These are phyloP conservation scores for Bimastos eiseni DNA, from an alignment of 2,888 invertebrate species.

Conservation along the genomic window DNA sequence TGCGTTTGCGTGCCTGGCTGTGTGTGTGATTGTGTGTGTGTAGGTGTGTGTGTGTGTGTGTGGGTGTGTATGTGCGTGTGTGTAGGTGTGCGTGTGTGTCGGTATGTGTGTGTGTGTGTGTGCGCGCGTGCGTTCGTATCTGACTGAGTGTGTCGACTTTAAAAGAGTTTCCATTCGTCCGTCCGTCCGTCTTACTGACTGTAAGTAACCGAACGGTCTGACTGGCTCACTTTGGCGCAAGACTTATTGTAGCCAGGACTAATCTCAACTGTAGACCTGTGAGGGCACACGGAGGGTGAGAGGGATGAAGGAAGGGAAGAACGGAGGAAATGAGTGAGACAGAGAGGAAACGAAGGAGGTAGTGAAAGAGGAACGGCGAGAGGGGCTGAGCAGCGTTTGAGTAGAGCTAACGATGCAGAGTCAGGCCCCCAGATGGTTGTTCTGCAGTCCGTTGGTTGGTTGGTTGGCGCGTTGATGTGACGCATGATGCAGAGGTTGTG, in stretches of 20 bases:
- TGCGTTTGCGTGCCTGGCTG: neutral
- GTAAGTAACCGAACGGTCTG: too few species aligned
- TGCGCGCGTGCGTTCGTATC: neutral
- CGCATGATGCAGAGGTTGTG: neutral
- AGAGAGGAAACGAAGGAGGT: neutral
- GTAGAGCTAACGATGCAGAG: neutral
- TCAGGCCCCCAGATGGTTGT: neutral
- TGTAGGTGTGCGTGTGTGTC: neutral
- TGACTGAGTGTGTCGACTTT: too few species aligned
- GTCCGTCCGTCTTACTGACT: neutral
- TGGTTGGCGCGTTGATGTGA: neutral
- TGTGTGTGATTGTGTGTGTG: neutral
- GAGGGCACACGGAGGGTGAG: neutral
- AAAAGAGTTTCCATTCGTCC: too few species aligned
- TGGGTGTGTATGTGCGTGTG: neutral
- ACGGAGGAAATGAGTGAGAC: too few species aligned
- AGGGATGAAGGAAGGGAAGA: neutral
- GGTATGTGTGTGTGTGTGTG: neutral
- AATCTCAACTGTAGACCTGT: neutral
- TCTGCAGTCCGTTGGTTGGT: neutral
- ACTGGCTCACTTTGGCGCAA: neutral
- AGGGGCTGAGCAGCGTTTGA: neutral
- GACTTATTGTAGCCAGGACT: neutral
- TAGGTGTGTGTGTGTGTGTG: neutral
- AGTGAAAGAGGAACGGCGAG: too few species aligned